Percentiles rank a stretch among this genome's conserved stretches.
phyloP scores from a whole-genome alignment of 2,113 vertebrate genomes.

The Orthonyx spaldingii region DNA sequence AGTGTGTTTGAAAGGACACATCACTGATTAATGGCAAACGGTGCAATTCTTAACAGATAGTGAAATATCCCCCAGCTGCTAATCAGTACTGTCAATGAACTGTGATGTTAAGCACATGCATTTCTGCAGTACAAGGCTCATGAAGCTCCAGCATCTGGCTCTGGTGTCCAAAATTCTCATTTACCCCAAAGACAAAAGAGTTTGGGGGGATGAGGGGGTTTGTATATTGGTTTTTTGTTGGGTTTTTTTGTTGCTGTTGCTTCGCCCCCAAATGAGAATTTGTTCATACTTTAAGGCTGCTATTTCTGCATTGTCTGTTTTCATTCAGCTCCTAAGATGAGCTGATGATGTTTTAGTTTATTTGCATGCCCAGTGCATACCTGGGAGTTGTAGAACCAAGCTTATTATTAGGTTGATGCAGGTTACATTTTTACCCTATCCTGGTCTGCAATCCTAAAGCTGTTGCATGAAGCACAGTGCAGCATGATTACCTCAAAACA shows the following conservation, averaged over 20 bases:
- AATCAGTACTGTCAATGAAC: not conserved
- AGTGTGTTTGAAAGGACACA: not conserved
- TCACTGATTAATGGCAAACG: not conserved
- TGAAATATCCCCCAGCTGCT: not conserved
- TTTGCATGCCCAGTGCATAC: not conserved
- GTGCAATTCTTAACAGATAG: not conserved
- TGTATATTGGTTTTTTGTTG: not conserved
- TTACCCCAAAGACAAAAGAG: not conserved
- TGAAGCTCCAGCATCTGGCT: not conserved
- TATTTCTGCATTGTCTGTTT: not conserved
- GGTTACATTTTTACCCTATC: not conserved
- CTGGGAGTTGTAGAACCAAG: not conserved
- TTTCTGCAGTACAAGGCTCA: not conserved
- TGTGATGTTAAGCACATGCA: not conserved
- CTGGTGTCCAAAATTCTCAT: not conserved
- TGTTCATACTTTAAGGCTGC: not conserved
- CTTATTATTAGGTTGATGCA: not conserved
- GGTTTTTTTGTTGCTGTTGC: not conserved
- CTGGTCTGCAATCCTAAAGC: not conserved
- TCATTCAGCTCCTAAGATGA: not conserved
- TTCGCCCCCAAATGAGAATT: not conserved
- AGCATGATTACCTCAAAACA: not conserved
- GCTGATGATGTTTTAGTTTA: not conserved
- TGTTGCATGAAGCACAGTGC: not conserved
- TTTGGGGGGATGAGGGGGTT: not conserved